Evolutionary conservation across 1,140 invertebrate species (phyloP).

Genomic region (Pachypeltis micranthus): DNA sequence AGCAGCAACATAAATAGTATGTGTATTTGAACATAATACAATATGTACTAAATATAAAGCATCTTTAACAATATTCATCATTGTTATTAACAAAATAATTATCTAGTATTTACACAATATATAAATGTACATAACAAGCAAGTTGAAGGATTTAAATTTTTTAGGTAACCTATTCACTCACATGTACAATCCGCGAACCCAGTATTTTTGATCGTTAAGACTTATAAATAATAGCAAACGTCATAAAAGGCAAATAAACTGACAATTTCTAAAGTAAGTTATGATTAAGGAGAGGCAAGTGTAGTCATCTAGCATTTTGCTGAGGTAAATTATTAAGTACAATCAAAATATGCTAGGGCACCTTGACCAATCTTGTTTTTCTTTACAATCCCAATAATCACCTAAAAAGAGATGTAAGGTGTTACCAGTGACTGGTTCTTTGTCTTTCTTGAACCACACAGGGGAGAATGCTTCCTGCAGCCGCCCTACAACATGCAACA

Average conservation of each 20-base stretch:
- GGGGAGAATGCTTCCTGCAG: slow-evolving; percentile 69
- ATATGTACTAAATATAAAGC: slow-evolving; percentile 5
- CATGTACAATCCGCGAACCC: too few species aligned
- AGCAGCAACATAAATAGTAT: background rate
- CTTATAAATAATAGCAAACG: too few species aligned
- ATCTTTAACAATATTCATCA: background rate
- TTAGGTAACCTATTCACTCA: slow-evolving; percentile 4
- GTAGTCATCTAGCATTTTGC: too few species aligned
- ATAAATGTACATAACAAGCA: slow-evolving; percentile 8
- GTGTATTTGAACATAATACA: background rate
- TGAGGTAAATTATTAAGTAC: slow-evolving; percentile 9
- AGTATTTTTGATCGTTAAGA: too few species aligned
- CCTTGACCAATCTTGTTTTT: slow-evolving; percentile 70
- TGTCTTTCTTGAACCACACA: slow-evolving; percentile 79
- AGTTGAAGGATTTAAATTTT: background rate
- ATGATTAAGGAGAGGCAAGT: too few species aligned
- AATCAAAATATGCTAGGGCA: slow-evolving; percentile 82
- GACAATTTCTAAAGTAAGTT: too few species aligned
- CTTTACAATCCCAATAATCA: slow-evolving; percentile 89
- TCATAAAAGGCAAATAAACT: too few species aligned
- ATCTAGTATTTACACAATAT: background rate
- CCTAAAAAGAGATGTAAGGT: slow-evolving; percentile 75
- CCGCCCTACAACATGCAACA: slow-evolving; percentile 41
- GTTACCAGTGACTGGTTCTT: slow-evolving; percentile 65
- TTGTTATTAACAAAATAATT: slow-evolving; percentile 1